Evolutionary conservation across 2,888 invertebrate species (phyloP), one percentile per base, ranked within the genome.

Genomic region (Notodonta dromedarius): DNA sequence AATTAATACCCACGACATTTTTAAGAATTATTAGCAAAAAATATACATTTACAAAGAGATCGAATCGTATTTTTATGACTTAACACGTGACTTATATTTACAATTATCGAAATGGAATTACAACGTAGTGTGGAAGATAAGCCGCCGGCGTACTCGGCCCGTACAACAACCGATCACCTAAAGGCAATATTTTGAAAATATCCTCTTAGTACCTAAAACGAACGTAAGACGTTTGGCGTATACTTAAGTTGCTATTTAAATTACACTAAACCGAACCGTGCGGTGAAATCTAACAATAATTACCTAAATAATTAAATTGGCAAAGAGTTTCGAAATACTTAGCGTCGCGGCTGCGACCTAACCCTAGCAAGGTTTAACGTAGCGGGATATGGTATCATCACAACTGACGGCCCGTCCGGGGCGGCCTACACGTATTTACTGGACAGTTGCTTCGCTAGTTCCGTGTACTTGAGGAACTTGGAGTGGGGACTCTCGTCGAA

Each of bases 381-480:
- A 95, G 95, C 95, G 94, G 95, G 96, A 96, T 96, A 96, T 96
- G 96, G 95, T 96, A 96, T 95, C 95, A 96, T 96, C 96, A 96
- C 96, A 96, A 87, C 84, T 79, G 86, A 82, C 77, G 84, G 85
- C 86, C 80, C 81, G 71, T 73, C 89, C 89, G 86, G 67, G 73
- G 70, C 83, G 78, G 76, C 84, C 95, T 96, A 98, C 95, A 97
- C 97, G 94, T 98, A 98, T 94, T 98, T 98, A 94, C 98, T 98
- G 88, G 98, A 98, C 89, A 99, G 95, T 94, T 99, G 99, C 94
- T 99, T 99, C 84, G 99, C 99, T 94, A 99, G 96, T 94, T 99
- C 98, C 87, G 98, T 98, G 94, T 99, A 99, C 94, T 99, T 99
- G 79, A 98, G 96, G 95, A 99, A 99, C 94, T 99, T 99, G 79